Conservation (phyloP, 2,797 vertebrate genomes). For the Nannoperca australis region DNA sequence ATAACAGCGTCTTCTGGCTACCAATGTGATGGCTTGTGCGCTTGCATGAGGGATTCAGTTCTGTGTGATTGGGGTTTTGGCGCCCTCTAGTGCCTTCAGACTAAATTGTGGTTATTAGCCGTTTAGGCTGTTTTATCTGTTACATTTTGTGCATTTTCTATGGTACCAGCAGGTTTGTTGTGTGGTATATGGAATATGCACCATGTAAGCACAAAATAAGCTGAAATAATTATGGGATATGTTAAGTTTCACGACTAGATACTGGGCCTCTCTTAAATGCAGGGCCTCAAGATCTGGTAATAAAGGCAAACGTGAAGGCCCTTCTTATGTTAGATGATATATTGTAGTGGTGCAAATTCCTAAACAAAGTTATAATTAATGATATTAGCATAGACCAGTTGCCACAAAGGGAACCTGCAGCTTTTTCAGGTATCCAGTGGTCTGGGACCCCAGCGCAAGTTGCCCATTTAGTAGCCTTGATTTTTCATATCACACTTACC, state of each 20-base stretch:
- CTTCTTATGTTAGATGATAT: background rate
- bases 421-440: background rate
- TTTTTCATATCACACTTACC: background rate
- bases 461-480: background rate
- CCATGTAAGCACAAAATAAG: background rate
- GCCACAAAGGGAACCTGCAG: background rate
- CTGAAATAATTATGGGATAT: background rate
- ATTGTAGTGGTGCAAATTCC: background rate
- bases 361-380: background rate
- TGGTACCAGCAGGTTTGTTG: background rate
- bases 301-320: background rate
- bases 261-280: background rate
- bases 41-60: background rate
- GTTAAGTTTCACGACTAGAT: background rate
- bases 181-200: background rate
- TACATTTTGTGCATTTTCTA: background rate
- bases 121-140: background rate
- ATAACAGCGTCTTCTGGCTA: conserved; percentile 1
- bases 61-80: conserved; percentile 9
- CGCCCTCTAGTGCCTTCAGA: conserved; percentile 47
- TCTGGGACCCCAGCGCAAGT: background rate
- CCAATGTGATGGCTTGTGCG: conserved; percentile 15
- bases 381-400: background rate
- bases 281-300: background rate
- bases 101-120: background rate